Evolutionary conservation across 2,797 vertebrate genomes (phyloP).

Genomic region (Pseudopleuronectes americanus): DNA sequence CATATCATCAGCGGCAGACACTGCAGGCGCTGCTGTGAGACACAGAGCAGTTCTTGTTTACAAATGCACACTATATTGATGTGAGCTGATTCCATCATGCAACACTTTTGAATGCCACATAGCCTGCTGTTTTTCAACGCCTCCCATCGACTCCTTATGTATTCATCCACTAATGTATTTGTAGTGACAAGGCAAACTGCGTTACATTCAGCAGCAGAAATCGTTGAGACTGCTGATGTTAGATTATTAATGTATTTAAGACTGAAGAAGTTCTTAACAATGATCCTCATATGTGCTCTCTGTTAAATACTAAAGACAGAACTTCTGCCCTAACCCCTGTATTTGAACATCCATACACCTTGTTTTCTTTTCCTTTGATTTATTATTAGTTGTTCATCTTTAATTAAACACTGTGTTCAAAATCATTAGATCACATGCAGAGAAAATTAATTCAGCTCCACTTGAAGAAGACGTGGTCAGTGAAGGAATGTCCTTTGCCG

Average conservation of each 20-base stretch:
- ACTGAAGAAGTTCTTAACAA: not conserved
- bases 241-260: not conserved
- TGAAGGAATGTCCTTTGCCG: constrained; percentile 33
- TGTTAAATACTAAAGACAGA: not conserved
- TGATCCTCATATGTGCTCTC: not conserved
- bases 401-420: constrained; percentile 27
- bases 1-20: constrained; percentile 62
- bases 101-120: constrained; percentile 73
- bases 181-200: constrained; percentile 37
- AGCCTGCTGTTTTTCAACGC: constrained; percentile 48
- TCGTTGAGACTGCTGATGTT: constrained; percentile 42
- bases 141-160: constrained; percentile 46
- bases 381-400: constrained; percentile 3
- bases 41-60: constrained; percentile 71
- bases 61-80: constrained; percentile 73
- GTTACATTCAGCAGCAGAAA: constrained; percentile 34
- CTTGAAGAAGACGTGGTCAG: constrained; percentile 45
- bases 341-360: no score
- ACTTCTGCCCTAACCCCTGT: no score
- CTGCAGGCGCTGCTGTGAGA: constrained; percentile 61
- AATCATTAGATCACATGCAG: constrained; percentile 55
- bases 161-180: constrained; percentile 52
- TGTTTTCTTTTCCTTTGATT: not conserved
- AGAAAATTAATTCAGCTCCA: constrained; percentile 53
- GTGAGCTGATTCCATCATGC: constrained; percentile 82